Evolutionary conservation across 2,113 vertebrate genomes (phyloP), one percentile per base, ranked within the genome.

Genomic region (Leptodactylus fuscus): DNA sequence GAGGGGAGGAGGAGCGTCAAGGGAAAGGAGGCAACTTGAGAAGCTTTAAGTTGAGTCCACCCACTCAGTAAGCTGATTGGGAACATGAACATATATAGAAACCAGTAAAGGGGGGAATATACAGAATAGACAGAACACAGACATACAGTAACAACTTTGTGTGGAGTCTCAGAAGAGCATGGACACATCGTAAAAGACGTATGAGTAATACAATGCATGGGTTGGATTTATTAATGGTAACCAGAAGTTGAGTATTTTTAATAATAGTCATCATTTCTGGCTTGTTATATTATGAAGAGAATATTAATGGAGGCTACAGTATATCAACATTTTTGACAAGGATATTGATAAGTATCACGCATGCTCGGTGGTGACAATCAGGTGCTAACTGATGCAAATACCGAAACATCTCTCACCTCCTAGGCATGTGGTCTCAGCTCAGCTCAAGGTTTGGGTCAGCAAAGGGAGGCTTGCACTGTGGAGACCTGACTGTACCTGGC

Each of bases 381-480:
- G 32, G 65, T 86, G 84, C 49, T 77, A 71, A 81, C 84, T 86
- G 77, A 86, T 81, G 76, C 29, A 41, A 86, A 81, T 70, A 86
- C 76, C 48, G 34, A 81, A 86, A 86, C n/a, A 58, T 29, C 65
- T 71, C 84, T 86, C 84, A 86, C 84, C 84, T 86, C 84, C 84
- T 86, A 86, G 77, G 84, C 76, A 86, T 86, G 84, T 86, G 76
- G 76, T 67, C 77, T 86, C 84, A 86, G 84, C 75, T 86, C 76
- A 86, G 84, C 76, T 86, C 76, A 81, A 38, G 77, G 84, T 86
- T 86, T 86, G 84, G 77, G 84, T 86, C 84, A 86, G 84, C 84
- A 86, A 86, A 86, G 84, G 53, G 84, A 86, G 49, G 84, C 84
- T 86, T 86, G 84, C 84, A 86, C 84, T 86, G 84, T 86, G 84